Base-by-base conservation (phyloP, 1,140 invertebrate species). In the Elymnias hypermnestra region DNA sequence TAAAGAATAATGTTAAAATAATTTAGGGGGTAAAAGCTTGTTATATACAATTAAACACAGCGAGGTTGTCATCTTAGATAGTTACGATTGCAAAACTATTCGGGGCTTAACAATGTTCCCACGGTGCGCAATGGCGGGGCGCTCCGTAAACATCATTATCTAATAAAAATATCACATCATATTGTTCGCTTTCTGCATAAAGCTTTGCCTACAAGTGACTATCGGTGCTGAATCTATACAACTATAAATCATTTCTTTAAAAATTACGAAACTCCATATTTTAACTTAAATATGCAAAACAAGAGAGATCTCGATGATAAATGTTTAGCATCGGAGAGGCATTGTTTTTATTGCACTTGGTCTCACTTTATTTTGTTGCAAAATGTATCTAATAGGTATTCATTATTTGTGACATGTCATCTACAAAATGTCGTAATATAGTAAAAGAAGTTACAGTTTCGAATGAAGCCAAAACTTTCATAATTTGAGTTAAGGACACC, bases 151-250 rank as follows among this genome's bases (percentile, higher is more conserved):
- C 66, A 74, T 79, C 70, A 75, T 82, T 82, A 83, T 83, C 78
- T 83, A 79, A 79, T 79, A 85, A 85, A 84, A 82, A 79, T 77
- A 83, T 83, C 78, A 64, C 73, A 72, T 82, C 77, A 84, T 77
- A 79, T 79, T 82, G 70, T 83, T 78, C 70, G 63, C 75, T 82
- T 78, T 83, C 75, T 71, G 72, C 72, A 81, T 75, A 73, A 78
- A 75, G 62, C 64, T 77, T 82, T 52, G 33, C 41, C 67, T 56
- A 46, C 57, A 56, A 46, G 47, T 56, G 51, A 57, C 63, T 83
- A 83, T 83, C 74, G 54, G 50, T 28, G 61, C 29, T 42, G 9
- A 17, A 36, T 46, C 38, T 83, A 68, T 76, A 72, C 69, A 66
- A 63, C 62, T 60, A 83, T 83, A 83, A 83, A 83, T 81, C 76